phyloP scores from a whole-genome alignment of 2,888 invertebrate species.

The Heteropelma amictum region DNA sequence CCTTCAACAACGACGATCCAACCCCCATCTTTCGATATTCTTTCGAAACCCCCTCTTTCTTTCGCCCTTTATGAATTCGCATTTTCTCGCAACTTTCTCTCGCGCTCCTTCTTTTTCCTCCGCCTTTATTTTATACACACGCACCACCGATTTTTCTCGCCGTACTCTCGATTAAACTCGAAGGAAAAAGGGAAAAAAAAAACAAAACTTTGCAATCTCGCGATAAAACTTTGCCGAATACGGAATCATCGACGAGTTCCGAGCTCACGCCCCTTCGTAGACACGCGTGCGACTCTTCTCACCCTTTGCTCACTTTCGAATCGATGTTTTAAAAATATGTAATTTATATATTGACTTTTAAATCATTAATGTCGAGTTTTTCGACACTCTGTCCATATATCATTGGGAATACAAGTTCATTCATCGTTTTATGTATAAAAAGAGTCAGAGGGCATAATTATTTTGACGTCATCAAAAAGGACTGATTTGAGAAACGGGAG shows the following conservation, averaged over 20 bases:
- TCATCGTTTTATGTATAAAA: neutral
- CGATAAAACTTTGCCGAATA: conserved; percentile 73
- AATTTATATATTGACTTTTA: too few species aligned
- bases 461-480: conserved; percentile 40
- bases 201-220: conserved; percentile 70
- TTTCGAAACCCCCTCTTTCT: conserved; percentile 41
- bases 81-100: conserved; percentile 39
- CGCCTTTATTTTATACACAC: conserved; percentile 36
- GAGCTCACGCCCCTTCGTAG: neutral
- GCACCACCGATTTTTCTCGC: conserved; percentile 14
- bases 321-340: too few species aligned
- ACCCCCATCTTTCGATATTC: conserved; percentile 53
- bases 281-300: too few species aligned
- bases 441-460: conserved; percentile 10
- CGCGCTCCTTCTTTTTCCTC: conserved; percentile 35
- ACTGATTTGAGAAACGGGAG: conserved; percentile 5
- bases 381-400: too few species aligned
- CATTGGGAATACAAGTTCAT: too few species aligned
- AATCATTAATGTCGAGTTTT: too few species aligned
- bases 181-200: neutral
- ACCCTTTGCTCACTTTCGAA: too few species aligned
- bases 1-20: conserved; percentile 61
- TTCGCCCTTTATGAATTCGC: conserved; percentile 32
- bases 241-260: conserved; percentile 68
- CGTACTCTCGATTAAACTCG: neutral